These are phyloP conservation scores for Pyrrhura leucotis DNA, from an alignment of 2,797 vertebrate genomes.

Conservation along the genomic window DNA sequence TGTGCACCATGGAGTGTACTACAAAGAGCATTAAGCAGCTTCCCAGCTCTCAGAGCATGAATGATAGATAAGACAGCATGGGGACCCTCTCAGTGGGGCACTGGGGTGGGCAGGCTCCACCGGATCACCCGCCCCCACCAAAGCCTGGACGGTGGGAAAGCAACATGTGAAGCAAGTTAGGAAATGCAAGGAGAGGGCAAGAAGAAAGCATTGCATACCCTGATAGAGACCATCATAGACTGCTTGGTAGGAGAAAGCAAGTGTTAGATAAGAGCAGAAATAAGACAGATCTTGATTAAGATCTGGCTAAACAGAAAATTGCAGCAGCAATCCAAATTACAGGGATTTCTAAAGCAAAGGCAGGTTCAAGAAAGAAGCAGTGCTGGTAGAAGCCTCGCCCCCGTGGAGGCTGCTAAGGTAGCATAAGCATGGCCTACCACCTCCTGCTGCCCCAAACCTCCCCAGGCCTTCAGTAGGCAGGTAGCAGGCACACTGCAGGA, in stretches of 20 bases:
- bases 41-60: not conserved
- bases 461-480: not conserved
- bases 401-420: not conserved
- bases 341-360: not conserved
- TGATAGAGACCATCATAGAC: not conserved
- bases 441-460: not conserved
- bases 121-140: not conserved
- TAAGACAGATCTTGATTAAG: not conserved
- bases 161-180: fast-evolving
- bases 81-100: not conserved
- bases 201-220: not conserved
- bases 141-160: not conserved
- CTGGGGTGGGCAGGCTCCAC: not conserved
- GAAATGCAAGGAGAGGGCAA: not conserved
- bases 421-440: no score
- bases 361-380: not conserved
- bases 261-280: not conserved
- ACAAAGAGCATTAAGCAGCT: not conserved
- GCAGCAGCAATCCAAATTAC: not conserved
- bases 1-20: not conserved
- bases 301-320: not conserved
- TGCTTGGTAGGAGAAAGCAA: not conserved
- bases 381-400: not conserved
- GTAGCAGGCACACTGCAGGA: not conserved
- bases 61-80: not conserved